A percentile compares a stretch with the other conserved stretches of the same genome.
Conservation (phyloP, 2,797 vertebrate genomes). For the Tenualosa ilisha region DNA sequence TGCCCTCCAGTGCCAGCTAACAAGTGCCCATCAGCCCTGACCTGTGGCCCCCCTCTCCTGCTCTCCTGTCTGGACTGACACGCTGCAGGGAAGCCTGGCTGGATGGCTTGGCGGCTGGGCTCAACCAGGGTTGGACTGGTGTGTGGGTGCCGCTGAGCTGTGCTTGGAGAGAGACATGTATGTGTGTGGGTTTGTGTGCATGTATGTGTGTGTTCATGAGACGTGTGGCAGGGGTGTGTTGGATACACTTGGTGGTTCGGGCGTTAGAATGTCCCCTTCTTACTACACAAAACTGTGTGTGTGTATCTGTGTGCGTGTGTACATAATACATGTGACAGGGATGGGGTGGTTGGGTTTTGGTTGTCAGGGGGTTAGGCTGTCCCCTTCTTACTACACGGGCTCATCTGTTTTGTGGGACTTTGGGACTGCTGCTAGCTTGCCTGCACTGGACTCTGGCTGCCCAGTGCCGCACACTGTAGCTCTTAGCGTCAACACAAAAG, state of each 20-base stretch:
- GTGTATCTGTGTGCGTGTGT: no score
- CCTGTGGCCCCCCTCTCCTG: conserved; percentile 49
- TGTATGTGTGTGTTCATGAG: no score
- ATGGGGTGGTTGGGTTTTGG: conserved; percentile 8
- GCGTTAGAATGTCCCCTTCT: no score
- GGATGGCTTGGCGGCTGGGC: conserved; percentile 31
- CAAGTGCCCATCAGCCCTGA: conserved; percentile 43
- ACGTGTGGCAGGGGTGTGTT: no score
- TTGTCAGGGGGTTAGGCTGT: background rate
- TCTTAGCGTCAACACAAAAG: background rate
- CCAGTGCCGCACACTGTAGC: background rate
- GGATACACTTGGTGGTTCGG: no score
- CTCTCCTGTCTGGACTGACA: conserved; percentile 56
- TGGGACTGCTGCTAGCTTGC: background rate
- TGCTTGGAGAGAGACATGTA: no score
- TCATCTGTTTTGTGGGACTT: background rate
- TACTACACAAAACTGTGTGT: no score
- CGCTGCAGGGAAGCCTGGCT: conserved; percentile 22
- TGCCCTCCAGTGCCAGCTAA: conserved; percentile 42
- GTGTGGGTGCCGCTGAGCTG: no score
- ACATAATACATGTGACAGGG: conserved; percentile 30
- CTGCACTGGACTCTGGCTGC: background rate
- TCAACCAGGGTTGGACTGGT: conserved; percentile 4
- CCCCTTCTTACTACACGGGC: background rate
- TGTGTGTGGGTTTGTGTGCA: no score